A percentile compares a stretch with the other conserved stretches of the same genome.
Evolutionary conservation across 1,140 invertebrate genomes (phyloP).

Genomic region (Drosophila santomea): DNA sequence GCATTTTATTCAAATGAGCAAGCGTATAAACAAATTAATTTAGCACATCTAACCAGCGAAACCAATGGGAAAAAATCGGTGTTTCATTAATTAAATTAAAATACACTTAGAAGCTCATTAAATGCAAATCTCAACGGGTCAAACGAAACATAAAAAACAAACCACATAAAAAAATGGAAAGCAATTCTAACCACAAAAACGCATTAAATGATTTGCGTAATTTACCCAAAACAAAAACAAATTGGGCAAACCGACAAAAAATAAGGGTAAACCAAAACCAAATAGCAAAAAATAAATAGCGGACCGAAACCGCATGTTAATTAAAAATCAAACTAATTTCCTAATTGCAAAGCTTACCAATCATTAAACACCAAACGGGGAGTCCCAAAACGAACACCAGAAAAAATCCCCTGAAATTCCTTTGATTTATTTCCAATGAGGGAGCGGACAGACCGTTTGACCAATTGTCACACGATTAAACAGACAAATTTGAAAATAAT

Average conservation of each 20-base stretch:
- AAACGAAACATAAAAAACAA: constrained; percentile 38
- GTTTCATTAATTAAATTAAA: constrained; percentile 79
- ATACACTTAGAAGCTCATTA: constrained; percentile 81
- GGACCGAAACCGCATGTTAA: constrained; percentile 75
- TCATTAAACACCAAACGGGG: constrained; percentile 69
- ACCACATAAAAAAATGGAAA: constrained; percentile 37
- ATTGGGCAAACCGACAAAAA: constrained; percentile 14
- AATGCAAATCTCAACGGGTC: constrained; percentile 68
- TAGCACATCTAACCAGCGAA: constrained; percentile 25
- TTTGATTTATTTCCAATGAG: constrained; percentile 70
- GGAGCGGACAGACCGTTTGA: constrained; percentile 50
- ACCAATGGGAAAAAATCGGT: constrained; percentile 20
- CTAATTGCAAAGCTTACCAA: constrained; percentile 80
- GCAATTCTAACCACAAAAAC: constrained; percentile 79
- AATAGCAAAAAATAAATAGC: constrained; percentile 57
- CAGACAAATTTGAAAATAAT: constrained; percentile 83
- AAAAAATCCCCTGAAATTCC: constrained; percentile 38
- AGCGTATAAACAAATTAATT: constrained; percentile 39
- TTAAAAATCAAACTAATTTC: constrained; percentile 84
- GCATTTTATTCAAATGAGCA: constrained; percentile 40
- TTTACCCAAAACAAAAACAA: constrained; percentile 63
- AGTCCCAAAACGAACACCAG: constrained; percentile 26
- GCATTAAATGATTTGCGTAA: constrained; percentile 80
- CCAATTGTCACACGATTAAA: constrained; percentile 82
- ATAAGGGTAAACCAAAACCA: constrained; percentile 33